Evolutionary conservation across 2,888 invertebrate species (phyloP).

Genomic region (Amphimallon solstitiale): DNA sequence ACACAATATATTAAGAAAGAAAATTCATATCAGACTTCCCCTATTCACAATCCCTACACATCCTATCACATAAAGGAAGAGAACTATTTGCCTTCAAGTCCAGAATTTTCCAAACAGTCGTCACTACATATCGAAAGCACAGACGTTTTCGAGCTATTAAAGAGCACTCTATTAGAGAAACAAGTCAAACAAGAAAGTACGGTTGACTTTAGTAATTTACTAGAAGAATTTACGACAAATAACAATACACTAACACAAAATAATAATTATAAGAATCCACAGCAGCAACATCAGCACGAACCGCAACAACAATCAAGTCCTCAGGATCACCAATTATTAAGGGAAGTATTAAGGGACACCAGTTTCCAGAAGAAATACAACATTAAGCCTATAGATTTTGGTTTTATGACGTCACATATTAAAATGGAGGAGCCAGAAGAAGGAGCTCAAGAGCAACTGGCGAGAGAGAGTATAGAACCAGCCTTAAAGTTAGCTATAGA

Average conservation of each 20-base stretch:
- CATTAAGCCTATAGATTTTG: constrained; percentile 79
- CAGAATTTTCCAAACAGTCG: constrained; percentile 37
- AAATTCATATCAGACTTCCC: constrained; percentile 65
- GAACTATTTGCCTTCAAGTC: constrained; percentile 47
- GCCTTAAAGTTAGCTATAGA: constrained; percentile 82
- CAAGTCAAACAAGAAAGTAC: constrained; percentile 67
- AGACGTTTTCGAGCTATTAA: constrained; percentile 55
- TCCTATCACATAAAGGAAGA: constrained; percentile 64
- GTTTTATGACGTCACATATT: constrained; percentile 65
- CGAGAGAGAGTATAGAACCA: constrained; percentile 82
- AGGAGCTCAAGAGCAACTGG: constrained; percentile 64
- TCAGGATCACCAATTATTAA: constrained; percentile 78
- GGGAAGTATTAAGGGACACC: constrained; percentile 85
- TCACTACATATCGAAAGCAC: constrained; percentile 55
- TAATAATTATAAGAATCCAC: constrained; percentile 16
- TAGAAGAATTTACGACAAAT: constrained; percentile 59
- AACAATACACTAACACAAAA: neutral
- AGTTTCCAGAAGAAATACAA: constrained; percentile 87
- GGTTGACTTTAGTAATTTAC: constrained; percentile 70
- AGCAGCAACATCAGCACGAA: constrained; percentile 4
- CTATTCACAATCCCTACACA: constrained; percentile 65
- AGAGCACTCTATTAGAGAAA: constrained; percentile 53
- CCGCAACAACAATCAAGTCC: constrained; percentile 34
- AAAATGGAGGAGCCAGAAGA: constrained; percentile 77
- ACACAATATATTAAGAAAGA: constrained; percentile 63